These are phyloP conservation scores for Sigmodon hispidus DNA, from an alignment of 2,113 vertebrate genomes.

Conservation along the genomic window DNA sequence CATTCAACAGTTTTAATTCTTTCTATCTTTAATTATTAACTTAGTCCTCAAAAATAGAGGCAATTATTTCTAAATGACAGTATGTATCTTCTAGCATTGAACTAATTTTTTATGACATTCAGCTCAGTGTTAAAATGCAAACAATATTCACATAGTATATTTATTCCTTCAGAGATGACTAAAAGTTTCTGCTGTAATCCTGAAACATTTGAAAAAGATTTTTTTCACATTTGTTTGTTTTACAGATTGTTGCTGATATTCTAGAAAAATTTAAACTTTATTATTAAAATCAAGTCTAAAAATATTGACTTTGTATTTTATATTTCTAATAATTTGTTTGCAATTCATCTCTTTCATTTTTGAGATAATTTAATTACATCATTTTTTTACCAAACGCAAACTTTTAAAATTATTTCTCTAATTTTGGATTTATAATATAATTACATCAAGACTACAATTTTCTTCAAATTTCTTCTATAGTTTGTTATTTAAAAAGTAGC, in stretches of 20 bases:
- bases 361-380: not conserved
- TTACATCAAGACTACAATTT: not conserved
- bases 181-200: not conserved
- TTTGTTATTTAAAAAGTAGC: too few relatives aligned
- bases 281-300: not conserved
- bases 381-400: not conserved
- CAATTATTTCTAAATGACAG: not conserved
- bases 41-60: not conserved
- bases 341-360: not conserved
- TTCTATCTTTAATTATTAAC: not conserved
- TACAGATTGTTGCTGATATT: not conserved
- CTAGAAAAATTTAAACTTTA: not conserved
- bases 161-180: not conserved
- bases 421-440: not conserved
- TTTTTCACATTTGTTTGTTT: not conserved
- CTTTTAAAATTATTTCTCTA: not conserved
- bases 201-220: not conserved
- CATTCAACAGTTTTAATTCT: not conserved
- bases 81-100: not conserved
- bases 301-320: not conserved
- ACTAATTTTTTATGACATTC: not conserved
- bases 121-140: not conserved
- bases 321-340: not conserved
- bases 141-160: not conserved
- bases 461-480: too few relatives aligned